Evolutionary conservation across 2,888 invertebrate species (phyloP), one percentile per base, ranked within the genome.

Genomic region (Pheosia tremula): DNA sequence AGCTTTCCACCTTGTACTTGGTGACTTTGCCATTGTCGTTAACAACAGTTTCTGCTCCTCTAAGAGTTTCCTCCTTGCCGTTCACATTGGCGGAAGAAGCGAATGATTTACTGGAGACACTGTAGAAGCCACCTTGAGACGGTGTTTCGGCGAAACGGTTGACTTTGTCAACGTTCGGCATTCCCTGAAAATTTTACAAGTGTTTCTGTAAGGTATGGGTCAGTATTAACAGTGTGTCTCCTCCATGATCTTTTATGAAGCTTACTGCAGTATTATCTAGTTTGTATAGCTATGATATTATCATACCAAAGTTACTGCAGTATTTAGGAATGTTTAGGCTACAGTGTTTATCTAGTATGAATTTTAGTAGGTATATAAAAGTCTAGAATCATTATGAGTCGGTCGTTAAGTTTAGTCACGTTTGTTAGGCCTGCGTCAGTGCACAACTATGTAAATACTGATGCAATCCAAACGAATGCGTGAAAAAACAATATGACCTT

Each of bases 11-110:
- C 49, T 91, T 91, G 78, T 96, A 96, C 56, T 94, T 94, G 60
- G 95, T 95, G 53, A 97, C 80, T 80, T 95, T 96, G 67, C 97
- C 97, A 79, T 97, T 97, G 74, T 97, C 95, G 79, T 97, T 96
- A 59, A 97, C 91, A 0, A 95, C 91, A 8, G 97, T 96, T 54
- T 95, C 90, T 0, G 97, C 95, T 56, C 94, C 91, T 67, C 96
- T 95, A 66, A 88, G 90, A 58, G 81, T 90, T 11, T 83, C 77
- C 58, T 91, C 89, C 71, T 95, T 89, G 4, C 97, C 97, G 78
- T 96, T 94, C 41, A 95, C 77, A 72, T 95, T 94, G 0, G 91
- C 80, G 0, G 95, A 95, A 3, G 94, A 90, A 39, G 96, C 94
- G 74, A 86, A 95, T 0, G 96, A 96, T 1, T 95, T 95, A 13